Evolutionary conservation across 2,113 vertebrate genomes (phyloP).

Genomic region (Echinops telfairi): DNA sequence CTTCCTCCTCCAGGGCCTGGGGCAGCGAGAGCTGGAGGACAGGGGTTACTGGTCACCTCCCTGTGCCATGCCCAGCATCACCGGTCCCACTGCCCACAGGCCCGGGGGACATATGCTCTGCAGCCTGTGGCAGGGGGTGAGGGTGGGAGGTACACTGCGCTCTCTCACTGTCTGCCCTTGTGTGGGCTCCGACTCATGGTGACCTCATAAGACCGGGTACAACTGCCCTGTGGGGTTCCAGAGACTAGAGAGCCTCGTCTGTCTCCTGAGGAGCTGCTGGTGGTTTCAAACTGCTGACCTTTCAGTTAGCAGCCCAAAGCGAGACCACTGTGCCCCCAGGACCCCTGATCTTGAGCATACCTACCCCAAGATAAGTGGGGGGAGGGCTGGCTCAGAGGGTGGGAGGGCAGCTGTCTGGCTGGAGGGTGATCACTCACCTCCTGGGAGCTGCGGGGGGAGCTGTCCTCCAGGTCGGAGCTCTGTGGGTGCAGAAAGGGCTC

Average conservation of each 20-base stretch:
- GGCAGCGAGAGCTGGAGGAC: slow-evolving; percentile 82
- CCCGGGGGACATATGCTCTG: neutral
- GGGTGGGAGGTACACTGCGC: neutral
- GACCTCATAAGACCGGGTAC: too few species aligned
- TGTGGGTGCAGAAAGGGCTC: slow-evolving; percentile 74
- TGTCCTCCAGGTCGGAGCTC: slow-evolving; percentile 89
- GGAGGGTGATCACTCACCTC: slow-evolving; percentile 84
- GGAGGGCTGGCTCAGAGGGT: neutral
- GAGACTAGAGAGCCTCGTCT: too few species aligned
- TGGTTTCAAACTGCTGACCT: too few species aligned
- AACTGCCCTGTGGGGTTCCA: too few species aligned
- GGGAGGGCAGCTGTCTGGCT: neutral
- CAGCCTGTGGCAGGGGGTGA: neutral
- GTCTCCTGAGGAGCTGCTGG: too few species aligned
- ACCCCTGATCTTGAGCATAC: too few species aligned
- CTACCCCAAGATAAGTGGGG: neutral
- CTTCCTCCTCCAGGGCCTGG: slow-evolving; percentile 80
- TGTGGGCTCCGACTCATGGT: too few species aligned
- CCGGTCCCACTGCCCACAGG: neutral
- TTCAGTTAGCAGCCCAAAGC: too few species aligned
- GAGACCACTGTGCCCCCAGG: too few species aligned
- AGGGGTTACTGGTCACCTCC: neutral
- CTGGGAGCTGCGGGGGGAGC: slow-evolving; percentile 86
- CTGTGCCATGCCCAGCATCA: too few species aligned
- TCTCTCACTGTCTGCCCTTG: neutral